Conservation (phyloP, 2,113 vertebrate genomes). For the Mobula hypostoma region DNA sequence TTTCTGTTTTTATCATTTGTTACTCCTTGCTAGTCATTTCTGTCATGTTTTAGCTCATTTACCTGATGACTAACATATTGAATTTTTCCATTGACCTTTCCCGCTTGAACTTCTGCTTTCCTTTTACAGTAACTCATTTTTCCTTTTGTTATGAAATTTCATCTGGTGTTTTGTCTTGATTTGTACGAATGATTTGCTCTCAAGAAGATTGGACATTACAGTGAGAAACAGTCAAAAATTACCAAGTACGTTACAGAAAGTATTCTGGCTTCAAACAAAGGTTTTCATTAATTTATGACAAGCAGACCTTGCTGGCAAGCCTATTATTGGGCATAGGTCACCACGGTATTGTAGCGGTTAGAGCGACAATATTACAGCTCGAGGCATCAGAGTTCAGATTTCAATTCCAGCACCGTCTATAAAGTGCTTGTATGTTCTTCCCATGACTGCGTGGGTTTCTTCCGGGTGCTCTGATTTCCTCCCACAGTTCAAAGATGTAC, state of each 20-base stretch:
- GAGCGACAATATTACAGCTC: too few species aligned
- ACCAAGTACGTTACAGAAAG: background rate
- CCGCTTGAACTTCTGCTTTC: background rate
- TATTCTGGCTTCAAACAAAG: background rate
- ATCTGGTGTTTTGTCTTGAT: background rate
- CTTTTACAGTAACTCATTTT: background rate
- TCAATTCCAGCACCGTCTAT: too few species aligned
- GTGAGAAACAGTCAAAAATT: background rate
- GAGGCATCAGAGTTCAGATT: too few species aligned
- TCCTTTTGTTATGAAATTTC: background rate
- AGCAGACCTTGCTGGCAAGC: too few species aligned
- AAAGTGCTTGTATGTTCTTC: too few species aligned
- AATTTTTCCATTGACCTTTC: background rate
- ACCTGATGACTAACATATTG: background rate
- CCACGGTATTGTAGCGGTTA: too few species aligned
- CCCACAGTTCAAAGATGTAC: too few species aligned
- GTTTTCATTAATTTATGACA: too few species aligned
- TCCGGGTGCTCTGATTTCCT: too few species aligned
- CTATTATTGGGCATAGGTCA: too few species aligned
- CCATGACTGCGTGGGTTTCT: too few species aligned
- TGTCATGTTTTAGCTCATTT: background rate
- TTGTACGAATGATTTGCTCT: background rate
- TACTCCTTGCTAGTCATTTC: background rate
- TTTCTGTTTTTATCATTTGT: background rate
- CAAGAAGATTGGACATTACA: background rate